A percentile compares a stretch with the other conserved stretches of the same genome.
Conservation (phyloP, 2,888 invertebrate species). For the Nineta flava region DNA sequence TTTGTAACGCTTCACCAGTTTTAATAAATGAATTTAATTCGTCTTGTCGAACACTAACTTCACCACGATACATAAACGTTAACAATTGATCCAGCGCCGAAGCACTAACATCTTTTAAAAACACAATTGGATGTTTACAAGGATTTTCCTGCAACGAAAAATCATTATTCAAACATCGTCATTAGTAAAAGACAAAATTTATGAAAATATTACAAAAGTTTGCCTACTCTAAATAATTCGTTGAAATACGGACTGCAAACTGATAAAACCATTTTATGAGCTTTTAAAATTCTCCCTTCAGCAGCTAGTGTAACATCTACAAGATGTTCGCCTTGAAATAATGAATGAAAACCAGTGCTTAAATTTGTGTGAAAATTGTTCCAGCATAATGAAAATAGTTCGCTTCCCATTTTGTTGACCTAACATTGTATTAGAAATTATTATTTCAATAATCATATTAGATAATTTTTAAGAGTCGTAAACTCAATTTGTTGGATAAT, state of each 20-base stretch:
- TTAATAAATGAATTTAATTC: conserved; percentile 4
- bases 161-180: not conserved
- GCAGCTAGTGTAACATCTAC: conserved; percentile 6
- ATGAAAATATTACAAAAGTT: not conserved
- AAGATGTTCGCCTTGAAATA: conserved; percentile 6
- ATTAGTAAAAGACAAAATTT: too few species aligned
- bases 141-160: conserved; percentile 37
- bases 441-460: not conserved
- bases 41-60: conserved; percentile 24
- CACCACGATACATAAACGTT: conserved; percentile 44
- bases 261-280: conserved; percentile 53
- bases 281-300: conserved; percentile 43
- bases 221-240: conserved; percentile 31
- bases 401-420: conserved; percentile 30
- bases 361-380: conserved; percentile 57
- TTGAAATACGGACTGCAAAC: conserved; percentile 58
- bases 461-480: too few species aligned
- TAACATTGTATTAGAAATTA: not conserved
- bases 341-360: conserved; percentile 42
- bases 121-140: conserved; percentile 46
- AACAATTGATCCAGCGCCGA: conserved; percentile 36
- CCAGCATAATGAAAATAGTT: conserved; percentile 56
- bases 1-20: conserved; percentile 5
- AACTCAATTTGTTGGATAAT: too few species aligned
- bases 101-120: conserved; percentile 40